Evolutionary conservation across 2,797 vertebrate genomes (phyloP).

Genomic region (Gallirallus australis): DNA sequence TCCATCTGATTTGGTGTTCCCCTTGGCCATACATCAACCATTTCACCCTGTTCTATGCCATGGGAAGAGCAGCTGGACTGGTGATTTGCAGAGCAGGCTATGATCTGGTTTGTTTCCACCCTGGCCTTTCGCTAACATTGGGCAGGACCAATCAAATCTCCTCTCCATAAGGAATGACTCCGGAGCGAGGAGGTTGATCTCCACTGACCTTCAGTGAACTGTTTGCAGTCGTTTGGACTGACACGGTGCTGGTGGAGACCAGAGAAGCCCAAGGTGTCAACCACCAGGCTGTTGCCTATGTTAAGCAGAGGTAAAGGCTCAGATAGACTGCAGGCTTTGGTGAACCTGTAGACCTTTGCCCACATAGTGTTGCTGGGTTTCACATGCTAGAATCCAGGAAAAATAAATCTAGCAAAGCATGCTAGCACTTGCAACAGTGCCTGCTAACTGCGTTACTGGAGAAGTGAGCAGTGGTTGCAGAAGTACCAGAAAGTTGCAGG

Average conservation of each 20-base stretch:
- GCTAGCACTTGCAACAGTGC: not conserved
- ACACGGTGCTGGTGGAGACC: not conserved
- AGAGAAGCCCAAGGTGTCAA: not conserved
- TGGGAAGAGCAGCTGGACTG: not conserved
- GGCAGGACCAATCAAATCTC: not conserved
- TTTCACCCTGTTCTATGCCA: not conserved
- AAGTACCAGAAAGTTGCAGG: not conserved
- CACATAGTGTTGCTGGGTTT: not conserved
- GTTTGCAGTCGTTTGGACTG: not conserved
- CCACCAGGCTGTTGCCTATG: not conserved
- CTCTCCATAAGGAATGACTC: not conserved
- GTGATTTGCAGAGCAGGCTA: not conserved
- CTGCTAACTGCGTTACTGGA: not conserved
- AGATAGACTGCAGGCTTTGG: not conserved
- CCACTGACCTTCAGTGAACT: not conserved
- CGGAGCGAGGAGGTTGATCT: not conserved
- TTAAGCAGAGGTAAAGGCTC: not conserved
- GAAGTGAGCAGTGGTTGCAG: not conserved
- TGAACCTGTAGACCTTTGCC: not conserved
- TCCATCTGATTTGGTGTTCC: not conserved
- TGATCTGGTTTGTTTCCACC: not conserved
- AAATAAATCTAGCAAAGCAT: not conserved
- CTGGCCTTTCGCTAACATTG: not conserved
- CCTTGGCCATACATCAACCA: not conserved
- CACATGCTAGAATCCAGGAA: not conserved